phyloP scores from a whole-genome alignment of 2,797 vertebrate species.

The Acridotheres tristis region DNA sequence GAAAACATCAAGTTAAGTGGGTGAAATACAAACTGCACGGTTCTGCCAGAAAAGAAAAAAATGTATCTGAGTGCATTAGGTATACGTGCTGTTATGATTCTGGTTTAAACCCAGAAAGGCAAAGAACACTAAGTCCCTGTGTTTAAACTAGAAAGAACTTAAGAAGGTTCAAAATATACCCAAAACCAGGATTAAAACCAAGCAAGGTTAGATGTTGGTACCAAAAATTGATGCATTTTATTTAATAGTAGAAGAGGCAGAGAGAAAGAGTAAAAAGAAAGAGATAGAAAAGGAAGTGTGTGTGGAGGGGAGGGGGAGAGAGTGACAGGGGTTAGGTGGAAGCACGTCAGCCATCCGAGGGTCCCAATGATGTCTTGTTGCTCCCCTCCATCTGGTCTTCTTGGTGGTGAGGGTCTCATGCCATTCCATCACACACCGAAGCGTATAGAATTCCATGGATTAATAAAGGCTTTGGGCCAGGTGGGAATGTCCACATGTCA shows the following conservation, averaged over 20 bases:
- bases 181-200: not conserved
- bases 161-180: not conserved
- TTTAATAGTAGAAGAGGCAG: not conserved
- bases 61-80: not conserved
- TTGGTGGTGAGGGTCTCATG: not conserved
- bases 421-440: rapidly evolving
- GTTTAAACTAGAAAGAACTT: not conserved
- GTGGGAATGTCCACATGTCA: rapidly evolving
- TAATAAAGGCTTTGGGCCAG: not conserved
- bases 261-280: not conserved
- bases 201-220: not conserved
- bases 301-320: too few relatives aligned
- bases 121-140: not conserved
- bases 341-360: not conserved
- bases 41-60: not conserved
- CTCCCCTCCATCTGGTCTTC: not conserved
- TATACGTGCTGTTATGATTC: not conserved
- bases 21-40: not conserved
- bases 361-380: not conserved
- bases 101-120: not conserved
- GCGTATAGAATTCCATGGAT: not conserved
- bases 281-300: not conserved
- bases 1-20: not conserved
- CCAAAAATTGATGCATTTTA: not conserved
- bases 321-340: not conserved